A percentile compares a stretch with the other conserved stretches of the same genome.
These are phyloP conservation scores for Ectemnius cavifrons DNA, from an alignment of 2,888 invertebrate genomes.

Conservation along the genomic window DNA sequence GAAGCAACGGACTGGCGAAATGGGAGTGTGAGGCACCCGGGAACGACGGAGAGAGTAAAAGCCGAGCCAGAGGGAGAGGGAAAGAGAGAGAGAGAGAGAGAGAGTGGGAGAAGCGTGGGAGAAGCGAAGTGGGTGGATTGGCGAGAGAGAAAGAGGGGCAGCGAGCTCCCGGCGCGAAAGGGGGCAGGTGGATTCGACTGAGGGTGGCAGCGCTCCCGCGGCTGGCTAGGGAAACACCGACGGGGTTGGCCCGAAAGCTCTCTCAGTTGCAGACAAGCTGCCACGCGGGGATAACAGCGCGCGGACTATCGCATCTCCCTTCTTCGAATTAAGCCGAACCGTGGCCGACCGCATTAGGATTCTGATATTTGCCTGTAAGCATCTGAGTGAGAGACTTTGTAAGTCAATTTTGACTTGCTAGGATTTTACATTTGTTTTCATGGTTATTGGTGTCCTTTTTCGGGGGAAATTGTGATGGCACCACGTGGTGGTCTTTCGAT, in stretches of 20 bases:
- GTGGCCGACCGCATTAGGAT: too few relatives aligned
- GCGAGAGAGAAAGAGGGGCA: not conserved
- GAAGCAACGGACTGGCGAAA: conserved; percentile 52
- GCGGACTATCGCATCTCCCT: conserved; percentile 42
- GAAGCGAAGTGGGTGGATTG: too few relatives aligned
- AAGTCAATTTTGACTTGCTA: too few relatives aligned
- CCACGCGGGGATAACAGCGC: conserved; percentile 64
- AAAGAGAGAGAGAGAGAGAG: too few relatives aligned
- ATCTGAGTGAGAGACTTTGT: not conserved
- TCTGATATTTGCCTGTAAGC: not conserved
- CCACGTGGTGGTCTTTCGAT: too few relatives aligned
- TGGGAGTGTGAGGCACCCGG: conserved; percentile 13
- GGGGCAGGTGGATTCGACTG: conserved; percentile 54
- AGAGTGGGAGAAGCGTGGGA: not conserved
- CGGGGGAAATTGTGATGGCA: too few relatives aligned
- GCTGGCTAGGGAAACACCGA: conserved; percentile 68
- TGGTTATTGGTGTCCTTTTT: too few relatives aligned
- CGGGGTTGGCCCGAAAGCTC: conserved; percentile 69
- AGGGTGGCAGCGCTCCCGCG: conserved; percentile 65
- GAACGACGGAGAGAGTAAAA: conserved; percentile 2
- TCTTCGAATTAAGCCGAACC: too few relatives aligned
- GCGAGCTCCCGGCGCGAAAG: conserved; percentile 21
- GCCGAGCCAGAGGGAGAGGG: too few relatives aligned
- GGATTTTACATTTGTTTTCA: too few relatives aligned
- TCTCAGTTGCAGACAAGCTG: conserved; percentile 73